Evolutionary conservation across 53 echinoderm and acorn worm genomes (phyloP).

Genomic region (Zoroaster sp.): DNA sequence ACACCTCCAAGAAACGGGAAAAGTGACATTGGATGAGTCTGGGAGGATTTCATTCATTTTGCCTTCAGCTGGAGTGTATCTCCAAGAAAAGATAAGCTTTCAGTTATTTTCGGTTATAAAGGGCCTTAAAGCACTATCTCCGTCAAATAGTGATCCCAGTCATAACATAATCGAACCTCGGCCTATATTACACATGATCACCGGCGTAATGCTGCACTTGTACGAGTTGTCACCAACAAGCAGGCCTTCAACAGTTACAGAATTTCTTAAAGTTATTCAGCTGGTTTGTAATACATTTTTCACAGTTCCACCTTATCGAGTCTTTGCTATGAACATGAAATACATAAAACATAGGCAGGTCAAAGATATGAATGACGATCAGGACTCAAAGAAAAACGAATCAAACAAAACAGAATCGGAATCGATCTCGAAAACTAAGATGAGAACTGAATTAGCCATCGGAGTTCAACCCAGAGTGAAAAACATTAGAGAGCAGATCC

Average conservation of each 20-base stretch:
- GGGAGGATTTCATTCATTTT: too few species aligned
- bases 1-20: not conserved
- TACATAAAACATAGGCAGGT: not conserved
- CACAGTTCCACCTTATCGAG: not conserved
- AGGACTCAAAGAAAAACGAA: not conserved
- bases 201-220: not conserved
- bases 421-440: not conserved
- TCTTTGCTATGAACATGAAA: conserved; percentile 6
- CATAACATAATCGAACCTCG: too few species aligned
- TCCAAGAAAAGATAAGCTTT: too few species aligned
- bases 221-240: not conserved
- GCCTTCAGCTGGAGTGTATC: too few species aligned
- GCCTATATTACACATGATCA: too few species aligned
- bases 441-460: not conserved
- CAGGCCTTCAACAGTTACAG: not conserved
- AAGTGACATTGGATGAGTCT: not conserved
- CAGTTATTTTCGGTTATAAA: too few species aligned
- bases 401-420: not conserved
- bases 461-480: not conserved
- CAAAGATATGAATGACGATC: not conserved
- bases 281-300: not conserved
- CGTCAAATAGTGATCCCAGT: too few species aligned
- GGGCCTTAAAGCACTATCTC: too few species aligned
- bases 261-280: not conserved
- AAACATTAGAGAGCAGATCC: not conserved